Conservation (phyloP, 2,888 invertebrate species). For the Dromius quadrimaculatus region DNA sequence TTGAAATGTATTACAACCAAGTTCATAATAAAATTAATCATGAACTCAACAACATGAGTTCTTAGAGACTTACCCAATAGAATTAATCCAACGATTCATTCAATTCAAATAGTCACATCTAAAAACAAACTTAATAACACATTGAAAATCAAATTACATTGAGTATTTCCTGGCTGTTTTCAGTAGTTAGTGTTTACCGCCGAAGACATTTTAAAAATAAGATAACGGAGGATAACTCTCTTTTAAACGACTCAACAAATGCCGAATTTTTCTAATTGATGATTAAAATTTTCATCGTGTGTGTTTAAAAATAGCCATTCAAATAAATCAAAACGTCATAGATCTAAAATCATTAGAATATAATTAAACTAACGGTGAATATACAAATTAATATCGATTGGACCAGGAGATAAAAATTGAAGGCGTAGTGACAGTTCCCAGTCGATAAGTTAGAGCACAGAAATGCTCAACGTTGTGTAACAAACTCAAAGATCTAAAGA, state of each 20-base stretch:
- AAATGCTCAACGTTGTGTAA: slow-evolving; percentile 45
- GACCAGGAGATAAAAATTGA: slow-evolving; percentile 31
- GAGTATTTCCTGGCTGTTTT: slow-evolving; percentile 12
- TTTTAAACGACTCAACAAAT: background rate
- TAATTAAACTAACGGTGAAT: slow-evolving; percentile 47
- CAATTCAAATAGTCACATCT: slow-evolving; percentile 34
- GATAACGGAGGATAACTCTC: no score
- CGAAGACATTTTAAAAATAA: no score
- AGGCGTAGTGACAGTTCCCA: slow-evolving; percentile 50
- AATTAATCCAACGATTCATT: slow-evolving; percentile 36
- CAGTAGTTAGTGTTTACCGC: background rate
- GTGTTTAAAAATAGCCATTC: slow-evolving; percentile 24
- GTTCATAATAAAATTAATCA: slow-evolving; percentile 3
- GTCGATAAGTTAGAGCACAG: slow-evolving; percentile 40
- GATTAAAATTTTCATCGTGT: background rate
- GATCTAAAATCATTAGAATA: slow-evolving; percentile 28
- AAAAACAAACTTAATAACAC: slow-evolving; percentile 30
- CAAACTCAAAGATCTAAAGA: slow-evolving; percentile 37
- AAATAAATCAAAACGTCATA: slow-evolving; percentile 30
- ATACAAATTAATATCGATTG: slow-evolving; percentile 48
- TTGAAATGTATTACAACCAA: no score
- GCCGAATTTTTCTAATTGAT: no score
- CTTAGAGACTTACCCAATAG: slow-evolving; percentile 6
- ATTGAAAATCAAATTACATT: slow-evolving; percentile 33
- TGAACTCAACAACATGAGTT: slow-evolving; percentile 6